Evolutionary conservation across 2,888 invertebrate genomes (phyloP), one percentile per base, ranked within the genome.

Genomic region (Andrena hattorfiana): DNA sequence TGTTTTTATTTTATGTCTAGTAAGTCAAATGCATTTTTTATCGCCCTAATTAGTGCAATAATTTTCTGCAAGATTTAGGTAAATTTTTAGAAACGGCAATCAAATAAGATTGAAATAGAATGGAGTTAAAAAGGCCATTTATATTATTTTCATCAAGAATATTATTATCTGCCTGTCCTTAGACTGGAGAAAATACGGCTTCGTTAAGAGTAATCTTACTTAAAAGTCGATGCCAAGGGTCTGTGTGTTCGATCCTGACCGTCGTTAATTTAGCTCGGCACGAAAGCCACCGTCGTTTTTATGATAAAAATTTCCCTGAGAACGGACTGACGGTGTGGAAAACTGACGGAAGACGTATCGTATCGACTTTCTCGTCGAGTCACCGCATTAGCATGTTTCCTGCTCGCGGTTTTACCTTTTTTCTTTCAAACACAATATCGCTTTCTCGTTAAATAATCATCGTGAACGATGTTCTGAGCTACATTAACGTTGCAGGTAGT

Each of bases 291-390:
- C 68, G 35, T 28, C 54, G 84, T 77, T 77, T 77, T 67, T 70
- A 67, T 68, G 56, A 68, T 67, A 63, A 67, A 56, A 73, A 78
- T 67, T 83, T 70, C 78, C 73, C 74, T 70, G 63, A 62, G 72
- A 72, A 62, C 75, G 51, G 72, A 63, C 49, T 35, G 82, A 78
- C 71, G 87, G 74, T 35, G 79, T 56, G 87, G 72, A 84, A 84
- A 84, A 84, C 74, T 84, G 75, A 78, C 74, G 54, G 78, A 70
- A 72, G 84, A 63, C 73, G 59, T 71, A 63, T 78, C 79, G 70
- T 83, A 79, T 84, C 78, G 78, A 74, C 79, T 84, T 84, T 84
- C 83, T 81, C 80, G 73, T 51, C 78, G 73, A 69, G 84, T 70
- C 70, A 73, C 66, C 68, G 84, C 69, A 84, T 84, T 83, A 78